Evolutionary conservation across 2,797 vertebrate species (phyloP), one percentile per base, ranked within the genome.

Genomic region (Danio tinwini): DNA sequence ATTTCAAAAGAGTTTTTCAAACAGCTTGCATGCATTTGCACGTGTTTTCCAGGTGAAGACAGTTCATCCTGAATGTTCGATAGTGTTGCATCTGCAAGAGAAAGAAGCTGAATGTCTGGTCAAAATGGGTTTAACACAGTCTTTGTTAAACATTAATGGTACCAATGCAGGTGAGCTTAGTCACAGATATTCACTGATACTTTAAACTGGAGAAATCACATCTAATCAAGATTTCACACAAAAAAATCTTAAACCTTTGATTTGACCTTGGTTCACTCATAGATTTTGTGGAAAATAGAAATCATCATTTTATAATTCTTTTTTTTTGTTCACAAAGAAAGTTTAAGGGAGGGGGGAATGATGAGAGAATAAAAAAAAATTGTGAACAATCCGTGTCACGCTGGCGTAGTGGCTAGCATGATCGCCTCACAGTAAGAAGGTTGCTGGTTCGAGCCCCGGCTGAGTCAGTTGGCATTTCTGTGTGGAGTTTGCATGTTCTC

Each of bases 21-120:
- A 69, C 29, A 68, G 50, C 74, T 50, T 69, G 42, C 45, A 49
- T 75, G 16, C 12, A 29, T 40, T 49, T 45, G 11, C 71, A 47
- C 56, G 19, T 52, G 13, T 19, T 29, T 53, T 17, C 17, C 80
- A 91, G 89, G 84, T 87, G 6, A 13, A 2, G 0, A 76, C 72
- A 0, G 85, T 72, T 63, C 89, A 89, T 81, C 86, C 87, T 2
- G 86, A 88, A 70, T 90, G 88, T 72, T 85, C 68, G 9, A 75
- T 89, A 1, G 81, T 90, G 39, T 76, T 84, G 70, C 82, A 88
- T 37, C 71, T 89, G 0, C 83, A 82, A 47, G 63, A 86, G 58
- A 85, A 87, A 52, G 84, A 87, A 68, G 68, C 59, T 0, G 67
- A 86, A 71, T 90, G 89, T 64, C 76, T 56, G 58, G 47, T 84